These are phyloP conservation scores for Megathymus violae DNA, from an alignment of 1,140 invertebrate species.

Conservation along the genomic window DNA sequence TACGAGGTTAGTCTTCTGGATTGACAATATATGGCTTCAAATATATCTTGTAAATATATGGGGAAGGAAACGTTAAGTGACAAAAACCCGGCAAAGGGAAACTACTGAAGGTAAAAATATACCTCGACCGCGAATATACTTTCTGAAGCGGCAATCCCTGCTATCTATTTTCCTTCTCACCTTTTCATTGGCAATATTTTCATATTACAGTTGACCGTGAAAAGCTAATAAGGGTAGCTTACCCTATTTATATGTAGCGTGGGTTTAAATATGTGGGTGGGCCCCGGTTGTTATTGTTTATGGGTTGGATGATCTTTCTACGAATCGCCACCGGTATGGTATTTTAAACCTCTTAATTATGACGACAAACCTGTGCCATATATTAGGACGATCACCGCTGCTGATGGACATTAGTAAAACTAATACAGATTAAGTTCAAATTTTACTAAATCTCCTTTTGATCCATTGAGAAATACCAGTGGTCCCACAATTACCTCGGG, in stretches of 20 bases:
- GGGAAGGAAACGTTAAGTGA: not conserved
- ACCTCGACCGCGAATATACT: not conserved
- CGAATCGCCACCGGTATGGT: too few species aligned
- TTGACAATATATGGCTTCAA: not conserved
- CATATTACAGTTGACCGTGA: constrained; percentile 33
- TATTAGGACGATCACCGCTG: too few species aligned
- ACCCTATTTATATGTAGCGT: constrained; percentile 12
- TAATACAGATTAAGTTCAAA: not conserved
- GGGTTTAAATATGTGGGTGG: too few species aligned
- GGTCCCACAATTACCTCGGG: not conserved
- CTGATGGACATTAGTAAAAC: too few species aligned
- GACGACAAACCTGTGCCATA: too few species aligned
- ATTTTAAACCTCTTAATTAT: too few species aligned
- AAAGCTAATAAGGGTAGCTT: constrained; percentile 29
- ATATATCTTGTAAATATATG: not conserved
- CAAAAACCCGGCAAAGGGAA: not conserved
- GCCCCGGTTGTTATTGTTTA: too few species aligned
- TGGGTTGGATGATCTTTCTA: too few species aligned
- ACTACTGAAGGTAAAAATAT: constrained; percentile 2
- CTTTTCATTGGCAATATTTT: constrained; percentile 38
- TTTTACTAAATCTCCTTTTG: not conserved
- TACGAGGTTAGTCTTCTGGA: not conserved
- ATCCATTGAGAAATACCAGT: not conserved
- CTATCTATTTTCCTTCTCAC: constrained; percentile 37
- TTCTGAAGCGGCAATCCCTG: constrained; percentile 19